phyloP scores from a whole-genome alignment of 2,797 vertebrate species.

The Cuculus canorus region DNA sequence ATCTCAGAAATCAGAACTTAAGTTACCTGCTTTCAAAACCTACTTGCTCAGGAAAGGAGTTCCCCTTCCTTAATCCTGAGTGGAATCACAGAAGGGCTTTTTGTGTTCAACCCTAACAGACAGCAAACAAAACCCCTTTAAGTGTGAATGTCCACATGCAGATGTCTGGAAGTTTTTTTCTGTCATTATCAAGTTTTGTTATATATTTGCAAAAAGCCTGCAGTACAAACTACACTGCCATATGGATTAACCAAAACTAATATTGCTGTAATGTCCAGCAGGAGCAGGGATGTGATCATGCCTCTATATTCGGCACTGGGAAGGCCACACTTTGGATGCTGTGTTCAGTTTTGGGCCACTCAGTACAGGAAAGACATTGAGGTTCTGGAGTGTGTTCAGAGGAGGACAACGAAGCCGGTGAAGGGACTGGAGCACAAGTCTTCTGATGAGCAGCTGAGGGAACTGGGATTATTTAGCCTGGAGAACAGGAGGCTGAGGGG shows the following conservation, averaged over 20 bases:
- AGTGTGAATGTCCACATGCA: rapidly evolving
- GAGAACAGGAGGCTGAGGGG: no score
- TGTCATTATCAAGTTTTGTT: not conserved
- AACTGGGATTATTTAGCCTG: no score
- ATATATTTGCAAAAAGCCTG: not conserved
- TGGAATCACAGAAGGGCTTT: not conserved
- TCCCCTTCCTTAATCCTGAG: not conserved
- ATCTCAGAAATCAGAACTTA: not conserved
- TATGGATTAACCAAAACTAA: not conserved
- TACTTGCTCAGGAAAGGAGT: not conserved
- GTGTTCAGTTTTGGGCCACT: no score
- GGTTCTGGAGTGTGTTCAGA: no score
- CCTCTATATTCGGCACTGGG: no score
- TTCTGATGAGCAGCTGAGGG: no score
- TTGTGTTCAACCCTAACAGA: not conserved
- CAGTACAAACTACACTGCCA: rapidly evolving
- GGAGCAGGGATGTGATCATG: no score
- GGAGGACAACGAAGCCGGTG: no score
- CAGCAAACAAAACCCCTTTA: not conserved
- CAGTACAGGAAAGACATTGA: no score
- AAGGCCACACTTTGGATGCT: no score
- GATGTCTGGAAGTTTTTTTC: not conserved
- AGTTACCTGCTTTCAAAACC: not conserved
- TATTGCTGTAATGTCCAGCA: not conserved
- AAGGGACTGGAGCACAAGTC: no score